Percentiles rank a stretch among this genome's conserved stretches.
Evolutionary conservation across 2,888 invertebrate species (phyloP).

Genomic region (Tortricodes alternella): DNA sequence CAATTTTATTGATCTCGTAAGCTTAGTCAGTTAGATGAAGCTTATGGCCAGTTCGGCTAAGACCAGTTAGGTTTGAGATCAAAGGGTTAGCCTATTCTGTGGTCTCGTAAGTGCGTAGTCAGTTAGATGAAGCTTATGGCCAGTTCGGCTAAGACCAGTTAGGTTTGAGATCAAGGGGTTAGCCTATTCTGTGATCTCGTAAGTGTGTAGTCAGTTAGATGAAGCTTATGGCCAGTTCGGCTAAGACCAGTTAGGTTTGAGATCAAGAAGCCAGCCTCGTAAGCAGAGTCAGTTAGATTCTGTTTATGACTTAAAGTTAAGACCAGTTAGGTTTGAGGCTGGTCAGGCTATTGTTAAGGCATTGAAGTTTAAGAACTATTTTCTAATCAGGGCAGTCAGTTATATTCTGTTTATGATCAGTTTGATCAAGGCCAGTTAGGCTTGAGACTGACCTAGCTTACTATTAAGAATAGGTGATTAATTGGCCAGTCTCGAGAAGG

Average conservation of each 20-base stretch:
- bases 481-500: neutral
- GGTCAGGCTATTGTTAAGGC: neutral
- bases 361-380: neutral
- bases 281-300: neutral
- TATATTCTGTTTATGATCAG: neutral
- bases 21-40: too few relatives aligned
- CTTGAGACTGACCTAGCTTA: neutral
- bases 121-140: neutral
- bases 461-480: neutral
- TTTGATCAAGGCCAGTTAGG: neutral
- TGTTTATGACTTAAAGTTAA: slow-evolving; percentile 4
- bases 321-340: slow-evolving; percentile 15
- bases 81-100: too few relatives aligned
- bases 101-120: neutral
- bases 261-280: neutral
- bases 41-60: too few relatives aligned
- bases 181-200: neutral
- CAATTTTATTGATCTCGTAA: too few relatives aligned
- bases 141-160: neutral
- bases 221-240: slow-evolving; percentile 1
- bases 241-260: slow-evolving; percentile 17
- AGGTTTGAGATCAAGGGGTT: neutral
- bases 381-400: neutral
- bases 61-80: too few relatives aligned
- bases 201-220: neutral